phyloP scores from a whole-genome alignment of 2,113 vertebrate species.

The Antennarius striatus region DNA sequence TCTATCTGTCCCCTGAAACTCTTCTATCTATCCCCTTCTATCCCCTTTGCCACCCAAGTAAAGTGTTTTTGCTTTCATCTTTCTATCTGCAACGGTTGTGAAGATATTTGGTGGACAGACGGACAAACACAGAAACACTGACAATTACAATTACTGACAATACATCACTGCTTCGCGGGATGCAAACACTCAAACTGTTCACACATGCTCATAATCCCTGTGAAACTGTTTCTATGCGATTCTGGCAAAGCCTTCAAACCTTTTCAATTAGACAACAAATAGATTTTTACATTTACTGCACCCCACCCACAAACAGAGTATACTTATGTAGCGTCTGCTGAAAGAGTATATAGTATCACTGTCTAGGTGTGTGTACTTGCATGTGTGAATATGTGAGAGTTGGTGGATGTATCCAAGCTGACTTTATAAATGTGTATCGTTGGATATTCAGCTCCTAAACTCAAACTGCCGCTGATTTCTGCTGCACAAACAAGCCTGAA shows the following conservation, averaged over 20 bases:
- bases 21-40: no score
- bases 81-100: no score
- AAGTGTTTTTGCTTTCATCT: no score
- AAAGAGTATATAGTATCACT: not conserved
- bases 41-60: no score
- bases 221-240: constrained; percentile 15
- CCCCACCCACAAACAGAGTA: constrained; percentile 23
- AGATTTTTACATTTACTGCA: constrained; percentile 38
- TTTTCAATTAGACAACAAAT: constrained; percentile 16
- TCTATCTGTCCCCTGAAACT: no score
- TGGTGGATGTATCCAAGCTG: constrained; percentile 3
- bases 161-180: no score
- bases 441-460: not conserved
- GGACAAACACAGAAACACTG: no score
- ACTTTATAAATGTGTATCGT: not conserved
- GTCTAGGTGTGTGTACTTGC: not conserved
- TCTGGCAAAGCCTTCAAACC: not conserved
- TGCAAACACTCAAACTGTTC: constrained; percentile 8
- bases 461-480: constrained; percentile 1
- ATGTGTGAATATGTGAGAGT: not conserved
- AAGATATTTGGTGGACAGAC: no score
- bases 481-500: not conserved
- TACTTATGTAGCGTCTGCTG: constrained; percentile 38
- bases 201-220: constrained; percentile 25
- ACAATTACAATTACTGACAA: no score